These are phyloP conservation scores for Hermetia illucens DNA, from an alignment of 1,140 invertebrate species.

Conservation along the genomic window DNA sequence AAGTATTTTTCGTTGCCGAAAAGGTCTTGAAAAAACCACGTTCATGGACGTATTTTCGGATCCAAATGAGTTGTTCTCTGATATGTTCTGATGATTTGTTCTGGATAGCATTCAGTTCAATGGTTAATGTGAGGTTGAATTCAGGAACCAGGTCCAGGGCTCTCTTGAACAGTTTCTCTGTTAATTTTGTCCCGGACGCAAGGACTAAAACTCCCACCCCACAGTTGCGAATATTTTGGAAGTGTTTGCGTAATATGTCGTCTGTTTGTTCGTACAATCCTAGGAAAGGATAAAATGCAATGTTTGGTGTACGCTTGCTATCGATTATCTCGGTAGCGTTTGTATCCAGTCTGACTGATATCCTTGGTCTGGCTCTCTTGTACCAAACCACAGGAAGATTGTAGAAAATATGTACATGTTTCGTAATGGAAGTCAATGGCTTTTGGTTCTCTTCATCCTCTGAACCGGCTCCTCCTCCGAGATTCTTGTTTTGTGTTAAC, in stretches of 20 bases:
- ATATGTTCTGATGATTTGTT: conserved; percentile 23
- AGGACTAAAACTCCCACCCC: conserved; percentile 26
- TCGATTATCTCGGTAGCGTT: conserved; percentile 15
- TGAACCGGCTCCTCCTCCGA: conserved; percentile 3
- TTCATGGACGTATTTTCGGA: conserved; percentile 18
- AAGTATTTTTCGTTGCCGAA: conserved; percentile 21
- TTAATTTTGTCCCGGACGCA: conserved; percentile 10
- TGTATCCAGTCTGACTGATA: conserved; percentile 10
- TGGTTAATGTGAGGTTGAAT: conserved; percentile 24
- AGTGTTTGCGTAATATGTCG: conserved; percentile 21
- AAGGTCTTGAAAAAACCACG: conserved; percentile 37
- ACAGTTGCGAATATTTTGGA: conserved; percentile 23
- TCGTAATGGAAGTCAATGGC: conserved; percentile 9
- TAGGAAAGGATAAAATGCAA: conserved; percentile 24
- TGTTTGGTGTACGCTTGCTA: conserved; percentile 18
- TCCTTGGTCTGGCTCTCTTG: conserved; percentile 11
- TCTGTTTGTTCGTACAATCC: conserved; percentile 24
- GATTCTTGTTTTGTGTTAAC: conserved; percentile 14
- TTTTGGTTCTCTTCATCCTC: conserved; percentile 8
- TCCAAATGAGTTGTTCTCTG: conserved; percentile 17
- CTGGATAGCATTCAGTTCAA: conserved; percentile 20
- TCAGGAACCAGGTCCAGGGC: conserved; percentile 18
- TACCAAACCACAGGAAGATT: conserved; percentile 25
- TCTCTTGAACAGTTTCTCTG: conserved; percentile 8
- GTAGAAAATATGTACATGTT: conserved; percentile 27